phyloP scores from a whole-genome alignment of 2,888 invertebrate genomes.

The Limnephilus marmoratus region DNA sequence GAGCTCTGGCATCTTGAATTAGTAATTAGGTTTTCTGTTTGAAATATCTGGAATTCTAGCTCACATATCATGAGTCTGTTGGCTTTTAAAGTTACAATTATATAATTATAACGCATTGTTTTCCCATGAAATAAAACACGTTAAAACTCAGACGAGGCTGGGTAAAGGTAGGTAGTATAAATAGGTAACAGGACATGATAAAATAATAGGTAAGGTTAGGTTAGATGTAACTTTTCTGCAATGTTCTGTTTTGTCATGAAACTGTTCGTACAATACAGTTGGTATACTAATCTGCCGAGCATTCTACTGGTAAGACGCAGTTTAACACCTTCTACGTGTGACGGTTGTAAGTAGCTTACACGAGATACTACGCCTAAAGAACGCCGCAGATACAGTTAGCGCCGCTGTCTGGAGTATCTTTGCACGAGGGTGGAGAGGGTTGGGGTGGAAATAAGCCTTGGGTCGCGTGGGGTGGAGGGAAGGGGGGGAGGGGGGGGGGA shows the following conservation, averaged over 20 bases:
- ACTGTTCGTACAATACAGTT: neutral
- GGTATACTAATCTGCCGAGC: neutral
- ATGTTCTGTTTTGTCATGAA: too few relatives aligned
- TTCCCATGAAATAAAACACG: neutral
- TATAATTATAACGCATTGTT: too few relatives aligned
- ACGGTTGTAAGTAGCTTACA: neutral
- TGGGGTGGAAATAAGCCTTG: slow-evolving; percentile 21
- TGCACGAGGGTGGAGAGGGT: neutral
- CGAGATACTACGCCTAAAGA: neutral
- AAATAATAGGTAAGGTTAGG: too few relatives aligned
- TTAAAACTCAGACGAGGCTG: neutral
- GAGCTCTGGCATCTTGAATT: too few relatives aligned
- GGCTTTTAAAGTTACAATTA: too few relatives aligned
- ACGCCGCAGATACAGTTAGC: neutral
- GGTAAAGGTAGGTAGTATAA: neutral
- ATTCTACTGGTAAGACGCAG: neutral
- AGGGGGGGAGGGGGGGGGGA: slow-evolving; percentile 27
- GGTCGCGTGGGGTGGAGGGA: neutral
- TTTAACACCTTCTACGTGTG: neutral
- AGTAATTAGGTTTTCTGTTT: too few relatives aligned
- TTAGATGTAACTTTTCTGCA: too few relatives aligned
- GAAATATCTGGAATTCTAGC: too few relatives aligned
- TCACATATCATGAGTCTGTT: too few relatives aligned
- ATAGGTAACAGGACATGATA: too few relatives aligned
- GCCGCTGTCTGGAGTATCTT: neutral